These are phyloP conservation scores for Eurystomus gularis DNA, from an alignment of 2,113 vertebrate genomes.

Conservation along the genomic window DNA sequence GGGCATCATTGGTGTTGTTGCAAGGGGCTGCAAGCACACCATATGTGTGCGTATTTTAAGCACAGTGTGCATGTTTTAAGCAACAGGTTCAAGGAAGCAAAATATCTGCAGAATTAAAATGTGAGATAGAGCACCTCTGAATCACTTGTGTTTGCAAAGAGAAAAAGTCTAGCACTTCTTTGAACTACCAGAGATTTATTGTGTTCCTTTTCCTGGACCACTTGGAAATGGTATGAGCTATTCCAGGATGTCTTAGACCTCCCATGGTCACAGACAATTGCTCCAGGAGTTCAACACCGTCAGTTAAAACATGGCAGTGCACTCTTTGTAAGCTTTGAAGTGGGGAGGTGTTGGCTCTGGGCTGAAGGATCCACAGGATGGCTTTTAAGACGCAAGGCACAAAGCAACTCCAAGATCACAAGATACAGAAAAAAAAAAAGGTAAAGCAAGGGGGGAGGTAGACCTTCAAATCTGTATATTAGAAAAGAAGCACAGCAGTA, in stretches of 20 bases:
- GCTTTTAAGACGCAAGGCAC: background rate
- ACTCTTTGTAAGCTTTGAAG: background rate
- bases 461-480: background rate
- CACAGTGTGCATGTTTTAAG: background rate
- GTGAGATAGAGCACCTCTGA: background rate
- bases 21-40: background rate
- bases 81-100: background rate
- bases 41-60: background rate
- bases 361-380: background rate
- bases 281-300: background rate
- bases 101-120: background rate
- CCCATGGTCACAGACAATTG: background rate
- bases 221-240: background rate
- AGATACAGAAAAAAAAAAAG: background rate
- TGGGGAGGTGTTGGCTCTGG: background rate
- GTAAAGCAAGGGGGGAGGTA: background rate
- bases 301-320: rapidly evolving
- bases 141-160: background rate
- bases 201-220: background rate
- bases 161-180: background rate
- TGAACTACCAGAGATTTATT: background rate
- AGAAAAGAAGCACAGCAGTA: background rate
- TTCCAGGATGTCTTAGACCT: background rate
- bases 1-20: background rate
- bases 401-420: background rate